Percentiles rank a stretch among this genome's conserved stretches.
phyloP scores from a whole-genome alignment of 1,140 invertebrate genomes.

The Lycorma delicatula region DNA sequence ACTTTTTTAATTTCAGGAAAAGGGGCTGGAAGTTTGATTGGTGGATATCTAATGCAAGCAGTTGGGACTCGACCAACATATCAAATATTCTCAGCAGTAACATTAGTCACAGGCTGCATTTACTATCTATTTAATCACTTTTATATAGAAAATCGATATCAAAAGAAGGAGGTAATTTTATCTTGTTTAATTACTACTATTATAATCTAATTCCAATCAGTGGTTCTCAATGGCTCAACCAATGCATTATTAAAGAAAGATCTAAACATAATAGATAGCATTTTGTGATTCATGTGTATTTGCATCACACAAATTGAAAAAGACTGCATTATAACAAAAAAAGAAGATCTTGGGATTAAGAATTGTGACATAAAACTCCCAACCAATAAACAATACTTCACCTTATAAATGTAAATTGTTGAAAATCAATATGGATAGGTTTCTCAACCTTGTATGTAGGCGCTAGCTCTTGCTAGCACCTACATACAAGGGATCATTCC shows the following conservation, averaged over 20 bases:
- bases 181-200: too few relatives aligned
- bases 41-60: slow-evolving; percentile 65
- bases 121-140: slow-evolving; percentile 61
- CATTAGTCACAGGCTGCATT: slow-evolving; percentile 51
- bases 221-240: too few relatives aligned
- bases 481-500: too few relatives aligned
- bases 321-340: not conserved
- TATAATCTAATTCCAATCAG: too few relatives aligned
- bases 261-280: not conserved
- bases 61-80: slow-evolving; percentile 65
- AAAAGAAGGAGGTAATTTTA: not conserved
- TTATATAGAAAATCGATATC: slow-evolving; percentile 46
- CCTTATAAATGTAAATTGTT: too few relatives aligned
- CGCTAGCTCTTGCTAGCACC: too few relatives aligned
- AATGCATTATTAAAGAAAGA: not conserved
- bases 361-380: too few relatives aligned
- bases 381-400: too few relatives aligned
- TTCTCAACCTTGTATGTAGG: too few relatives aligned
- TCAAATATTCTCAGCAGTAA: slow-evolving; percentile 55
- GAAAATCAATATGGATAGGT: too few relatives aligned
- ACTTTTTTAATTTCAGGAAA: slow-evolving; percentile 62
- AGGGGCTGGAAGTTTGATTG: slow-evolving; percentile 64
- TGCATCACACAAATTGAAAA: not conserved
- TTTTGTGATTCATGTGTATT: not conserved
- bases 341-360: not conserved